Conservation (phyloP, 2,113 vertebrate genomes). For the Bostrychus sinensis region DNA sequence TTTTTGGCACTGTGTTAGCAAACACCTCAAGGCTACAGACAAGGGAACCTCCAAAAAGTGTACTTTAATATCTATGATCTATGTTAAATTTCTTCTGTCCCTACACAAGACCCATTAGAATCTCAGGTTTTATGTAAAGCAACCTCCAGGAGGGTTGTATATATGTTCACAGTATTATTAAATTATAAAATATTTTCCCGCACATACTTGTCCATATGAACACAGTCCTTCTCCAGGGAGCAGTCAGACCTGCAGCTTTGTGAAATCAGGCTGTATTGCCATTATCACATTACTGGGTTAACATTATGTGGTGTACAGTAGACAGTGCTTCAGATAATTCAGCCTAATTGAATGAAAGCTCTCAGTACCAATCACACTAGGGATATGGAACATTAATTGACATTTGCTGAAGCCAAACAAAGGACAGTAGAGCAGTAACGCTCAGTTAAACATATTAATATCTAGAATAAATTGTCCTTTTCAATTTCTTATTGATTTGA, state of each 20-base stretch:
- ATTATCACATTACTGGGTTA: slow-evolving; percentile 66
- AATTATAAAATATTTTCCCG: no score
- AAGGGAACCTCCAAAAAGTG: no score
- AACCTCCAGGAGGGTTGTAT: no score
- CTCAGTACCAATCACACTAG: slow-evolving; percentile 68
- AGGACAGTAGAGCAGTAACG: slow-evolving; percentile 70
- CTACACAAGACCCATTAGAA: no score
- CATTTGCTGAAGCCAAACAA: slow-evolving; percentile 79
- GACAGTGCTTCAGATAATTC: slow-evolving; percentile 69
- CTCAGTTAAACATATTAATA: slow-evolving; percentile 73
- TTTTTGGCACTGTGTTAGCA: no score
- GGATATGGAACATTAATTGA: slow-evolving; percentile 78
- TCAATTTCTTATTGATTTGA: slow-evolving; percentile 64
- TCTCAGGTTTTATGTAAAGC: no score
- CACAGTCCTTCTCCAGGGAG: not conserved
- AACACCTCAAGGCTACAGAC: no score
- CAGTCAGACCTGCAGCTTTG: slow-evolving; percentile 13
- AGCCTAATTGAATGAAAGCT: slow-evolving; percentile 76
- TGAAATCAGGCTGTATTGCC: slow-evolving; percentile 43
- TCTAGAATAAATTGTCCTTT: slow-evolving; percentile 61
- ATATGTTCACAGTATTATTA: no score
- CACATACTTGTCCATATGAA: no score
- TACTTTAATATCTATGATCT: no score
- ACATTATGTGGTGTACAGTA: slow-evolving; percentile 66
- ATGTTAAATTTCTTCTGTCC: no score